Conservation (phyloP, 2,797 vertebrate species). For the Psittacula derbiana region DNA sequence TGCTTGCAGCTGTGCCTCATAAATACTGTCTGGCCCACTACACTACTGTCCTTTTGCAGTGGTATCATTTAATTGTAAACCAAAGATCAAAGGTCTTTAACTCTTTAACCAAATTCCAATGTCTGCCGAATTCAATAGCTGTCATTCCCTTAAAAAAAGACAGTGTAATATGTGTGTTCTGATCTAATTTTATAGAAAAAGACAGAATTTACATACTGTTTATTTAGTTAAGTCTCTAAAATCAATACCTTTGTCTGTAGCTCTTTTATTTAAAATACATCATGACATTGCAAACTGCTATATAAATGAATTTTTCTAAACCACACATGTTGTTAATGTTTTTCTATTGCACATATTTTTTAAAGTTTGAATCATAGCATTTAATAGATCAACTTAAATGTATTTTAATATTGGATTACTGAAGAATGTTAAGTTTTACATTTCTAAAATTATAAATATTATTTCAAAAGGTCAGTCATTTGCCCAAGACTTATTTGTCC, state of each 20-base stretch:
- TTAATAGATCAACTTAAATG: conserved; percentile 92
- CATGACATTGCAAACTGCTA: conserved; percentile 92
- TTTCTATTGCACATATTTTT: conserved; percentile 89
- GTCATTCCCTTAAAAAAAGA: conserved; percentile 87
- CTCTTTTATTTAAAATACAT: conserved; percentile 98
- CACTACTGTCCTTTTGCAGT: conserved; percentile 72
- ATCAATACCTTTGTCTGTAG: conserved; percentile 97
- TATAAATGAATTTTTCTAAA: conserved; percentile 94
- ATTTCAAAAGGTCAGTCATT: conserved; percentile 95
- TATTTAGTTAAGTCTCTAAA: conserved; percentile 96
- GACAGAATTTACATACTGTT: conserved; percentile 99
- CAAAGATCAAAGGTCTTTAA: conserved; percentile 95
- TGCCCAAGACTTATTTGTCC: conserved; percentile 79
- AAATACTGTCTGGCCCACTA: conserved; percentile 66
- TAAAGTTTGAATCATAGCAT: conserved; percentile 87
- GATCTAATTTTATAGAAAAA: conserved; percentile 97
- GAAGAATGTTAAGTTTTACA: conserved; percentile 92
- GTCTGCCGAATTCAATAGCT: conserved; percentile 99
- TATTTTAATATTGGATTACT: conserved; percentile 84
- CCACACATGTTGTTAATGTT: conserved; percentile 94
- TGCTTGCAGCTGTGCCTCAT: conserved; percentile 46
- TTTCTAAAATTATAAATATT: conserved; percentile 89
- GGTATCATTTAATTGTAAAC: conserved; percentile 84
- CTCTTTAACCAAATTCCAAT: conserved; percentile 98
- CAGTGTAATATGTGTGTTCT: conserved; percentile 97